Base-by-base conservation (phyloP, 2,888 invertebrate species). In the Masnerella sp. region DNA sequence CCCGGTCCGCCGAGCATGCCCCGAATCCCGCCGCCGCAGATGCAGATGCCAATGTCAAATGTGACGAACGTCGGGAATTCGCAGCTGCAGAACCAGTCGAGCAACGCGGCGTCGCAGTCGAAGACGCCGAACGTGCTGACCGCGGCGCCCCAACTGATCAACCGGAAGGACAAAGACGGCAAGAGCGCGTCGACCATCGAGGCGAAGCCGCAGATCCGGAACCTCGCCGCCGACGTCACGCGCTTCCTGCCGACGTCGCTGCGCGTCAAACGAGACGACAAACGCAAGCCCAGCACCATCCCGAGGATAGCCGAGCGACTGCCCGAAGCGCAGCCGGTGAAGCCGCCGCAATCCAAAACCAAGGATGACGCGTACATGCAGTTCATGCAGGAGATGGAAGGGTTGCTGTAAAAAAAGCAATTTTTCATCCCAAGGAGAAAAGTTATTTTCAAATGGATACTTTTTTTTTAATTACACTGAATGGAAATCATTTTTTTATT, bases 301-400 rank as follows among this genome's bases (percentile, higher is more conserved):
- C 79, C 79, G 5, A 80, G 83, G 71, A 72, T 85, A 38, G 71
- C 77, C 5, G 82, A 84, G 28, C 90, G 90, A 70, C 79, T 88
- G 0, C 88, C 90, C 1, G 85, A 90, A 65, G 88, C 90, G 43
- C 87, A 90, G 11, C 87, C 91, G 12, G 22, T 59, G 2, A 78
- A 77, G 43, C 73, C 77, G 0, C 84, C 87, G 43, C 89, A 89
- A 73, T 88, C 90, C 14, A 88, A 88, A 76, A 97, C 95, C 65
- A 99, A 98, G 87, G 99, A 99, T 85, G 99, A 99, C 85, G 99
- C 98, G 8, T 99, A 99, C 83, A 94, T 97, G 90, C 96, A 97
- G 87, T 99, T 99, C 86, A 98, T 99, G 98, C 94, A 94, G 86
- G 99, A 99, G 89, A 97, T 99, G 96, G 94, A 97, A 85, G 96